phyloP scores from a whole-genome alignment of 2,797 vertebrate species.

The Tolypeutes matacus region DNA sequence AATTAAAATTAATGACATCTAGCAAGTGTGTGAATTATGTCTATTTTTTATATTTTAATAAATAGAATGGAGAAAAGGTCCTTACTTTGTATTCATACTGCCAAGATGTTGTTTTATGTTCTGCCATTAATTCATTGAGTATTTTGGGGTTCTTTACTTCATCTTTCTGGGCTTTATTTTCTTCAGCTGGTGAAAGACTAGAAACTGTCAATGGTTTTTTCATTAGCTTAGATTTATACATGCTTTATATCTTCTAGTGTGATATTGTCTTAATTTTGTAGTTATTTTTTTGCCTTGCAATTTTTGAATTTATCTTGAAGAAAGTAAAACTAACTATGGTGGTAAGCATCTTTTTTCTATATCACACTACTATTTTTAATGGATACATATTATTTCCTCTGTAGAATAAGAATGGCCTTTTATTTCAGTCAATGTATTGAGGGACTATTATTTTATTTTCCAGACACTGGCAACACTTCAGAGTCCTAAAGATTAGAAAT shows the following conservation, averaged over 20 bases:
- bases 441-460: background rate
- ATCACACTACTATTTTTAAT: background rate
- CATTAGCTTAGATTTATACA: background rate
- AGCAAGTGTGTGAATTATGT: slow-evolving; percentile 23
- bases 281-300: background rate
- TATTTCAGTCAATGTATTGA: background rate
- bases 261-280: background rate
- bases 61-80: background rate
- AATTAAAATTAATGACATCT: slow-evolving; percentile 73
- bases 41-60: slow-evolving; percentile 64
- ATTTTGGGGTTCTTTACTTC: background rate
- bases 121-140: background rate
- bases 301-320: slow-evolving; percentile 37
- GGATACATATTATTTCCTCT: background rate
- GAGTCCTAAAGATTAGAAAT: background rate
- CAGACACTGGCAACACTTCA: background rate
- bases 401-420: background rate
- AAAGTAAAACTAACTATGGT: slow-evolving; percentile 16
- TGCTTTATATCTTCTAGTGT: background rate
- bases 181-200: slow-evolving; percentile 20
- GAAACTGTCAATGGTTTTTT: background rate
- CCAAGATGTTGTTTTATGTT: background rate
- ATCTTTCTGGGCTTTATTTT: background rate
- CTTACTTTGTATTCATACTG: background rate
- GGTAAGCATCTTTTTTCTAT: slow-evolving; percentile 12